phyloP scores from a whole-genome alignment of 2,113 vertebrate genomes.

The Plectropomus leopardus region DNA sequence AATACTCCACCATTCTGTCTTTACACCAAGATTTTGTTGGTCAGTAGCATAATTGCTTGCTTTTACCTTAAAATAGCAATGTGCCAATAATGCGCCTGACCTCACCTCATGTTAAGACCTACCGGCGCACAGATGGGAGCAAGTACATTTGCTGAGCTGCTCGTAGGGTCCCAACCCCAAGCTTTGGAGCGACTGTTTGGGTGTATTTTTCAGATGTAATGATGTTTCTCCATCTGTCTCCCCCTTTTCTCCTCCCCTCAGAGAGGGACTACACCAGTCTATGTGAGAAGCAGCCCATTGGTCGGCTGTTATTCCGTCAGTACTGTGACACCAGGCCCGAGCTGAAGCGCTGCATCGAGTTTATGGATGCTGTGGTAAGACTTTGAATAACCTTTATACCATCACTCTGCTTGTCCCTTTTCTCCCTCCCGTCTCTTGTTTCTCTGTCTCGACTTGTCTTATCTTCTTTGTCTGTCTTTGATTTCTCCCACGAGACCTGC shows the following conservation, averaged over 20 bases:
- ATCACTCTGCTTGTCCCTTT: not conserved
- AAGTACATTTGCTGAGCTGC: not conserved
- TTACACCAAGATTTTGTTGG: too few species aligned
- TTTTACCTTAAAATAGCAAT: too few species aligned
- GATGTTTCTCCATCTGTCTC: not conserved
- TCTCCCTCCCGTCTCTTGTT: not conserved
- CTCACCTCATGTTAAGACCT: too few species aligned
- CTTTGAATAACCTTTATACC: not conserved
- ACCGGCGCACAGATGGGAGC: too few species aligned
- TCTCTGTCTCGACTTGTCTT: constrained; percentile 33
- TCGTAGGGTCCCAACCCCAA: not conserved
- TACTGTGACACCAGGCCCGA: constrained; percentile 90
- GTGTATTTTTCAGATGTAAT: not conserved
- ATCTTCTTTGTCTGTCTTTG: constrained; percentile 14
- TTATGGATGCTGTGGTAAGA: constrained; percentile 94
- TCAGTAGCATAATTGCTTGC: too few species aligned
- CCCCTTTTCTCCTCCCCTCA: constrained; percentile 58
- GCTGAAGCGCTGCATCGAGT: constrained; percentile 90
- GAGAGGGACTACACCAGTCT: constrained; percentile 92
- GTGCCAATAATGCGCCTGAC: too few species aligned
- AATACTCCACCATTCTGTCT: too few species aligned
- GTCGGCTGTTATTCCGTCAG: constrained; percentile 92
- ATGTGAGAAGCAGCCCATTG: constrained; percentile 94
- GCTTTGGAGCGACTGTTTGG: not conserved
- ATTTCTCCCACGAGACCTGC: constrained; percentile 37